Evolutionary conservation across 2,113 vertebrate genomes (phyloP), one percentile per base, ranked within the genome.

Genomic region (Marmota flaviventris): DNA sequence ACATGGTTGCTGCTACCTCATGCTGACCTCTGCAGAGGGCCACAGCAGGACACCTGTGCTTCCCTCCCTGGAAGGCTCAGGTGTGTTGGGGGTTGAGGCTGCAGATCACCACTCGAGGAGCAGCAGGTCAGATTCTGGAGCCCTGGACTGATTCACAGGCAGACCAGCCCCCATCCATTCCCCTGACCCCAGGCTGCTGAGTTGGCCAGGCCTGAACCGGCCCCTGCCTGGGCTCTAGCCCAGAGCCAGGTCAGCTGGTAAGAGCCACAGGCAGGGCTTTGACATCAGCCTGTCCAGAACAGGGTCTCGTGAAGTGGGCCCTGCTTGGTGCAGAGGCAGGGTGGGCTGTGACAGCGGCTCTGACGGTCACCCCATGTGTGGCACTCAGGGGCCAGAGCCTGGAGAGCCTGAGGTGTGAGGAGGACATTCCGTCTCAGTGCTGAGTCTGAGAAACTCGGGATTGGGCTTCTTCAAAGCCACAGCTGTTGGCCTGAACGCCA

Each of bases 291-390:
- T 1, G 25, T 42, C 75, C 24, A 27, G 18, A 34, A 29, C 20
- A 65, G 56, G 51, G 37, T 3, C 10, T 37, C 42, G 8, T 11
- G 16, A 69, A 14, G 29, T 24, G 8, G 32, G 51, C 85, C 6
- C 2, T 18, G 27, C 25, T 27, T 5, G 1, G 42, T 22, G n/a
- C 67, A 18, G 69, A 14, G 53, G 29, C 17, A 32, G 37, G 48
- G 48, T 51, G 29, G 53, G 25, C 32, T 3, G 42, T 85, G 75
- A 51, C 22, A 0, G 2, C 4, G 4, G 34, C 51, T 12, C 27
- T 42, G 61, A 27, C 18, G 4, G 2, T 17, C 1, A 3, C 53
- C 53, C 39, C 10, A 22, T 20, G 8, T 24, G 29, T 11, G 1
- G 16, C 42, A n/a, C 20, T 48, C 10, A 0, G 5, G 10, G 25